Percentiles rank a stretch among this genome's conserved stretches.
These are phyloP conservation scores for Xanthorhoe spadicearia DNA, from an alignment of 2,888 invertebrate genomes.

Conservation along the genomic window DNA sequence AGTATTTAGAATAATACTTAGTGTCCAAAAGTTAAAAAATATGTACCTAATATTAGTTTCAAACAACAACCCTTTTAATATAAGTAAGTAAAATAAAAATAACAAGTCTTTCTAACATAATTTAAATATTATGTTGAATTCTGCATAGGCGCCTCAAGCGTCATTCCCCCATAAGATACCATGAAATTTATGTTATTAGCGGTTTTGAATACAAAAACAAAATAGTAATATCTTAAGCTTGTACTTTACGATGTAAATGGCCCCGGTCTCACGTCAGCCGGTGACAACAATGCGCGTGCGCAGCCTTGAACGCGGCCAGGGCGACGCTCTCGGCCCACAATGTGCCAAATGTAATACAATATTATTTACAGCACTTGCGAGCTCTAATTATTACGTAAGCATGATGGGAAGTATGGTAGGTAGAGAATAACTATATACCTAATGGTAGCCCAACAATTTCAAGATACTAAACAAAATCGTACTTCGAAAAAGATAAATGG, in stretches of 20 bases:
- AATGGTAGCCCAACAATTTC: not conserved
- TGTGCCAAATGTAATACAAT: constrained; percentile 62
- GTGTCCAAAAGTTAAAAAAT: too few species aligned
- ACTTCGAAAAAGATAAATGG: too few species aligned
- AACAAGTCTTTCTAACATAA: too few species aligned
- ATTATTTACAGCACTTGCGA: constrained; percentile 38
- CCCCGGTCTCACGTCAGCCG: constrained; percentile 35
- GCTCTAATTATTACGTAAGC: constrained; percentile 26
- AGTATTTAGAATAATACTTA: too few species aligned
- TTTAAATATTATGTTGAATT: too few species aligned
- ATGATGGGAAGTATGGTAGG: constrained; percentile 17
- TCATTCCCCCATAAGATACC: too few species aligned
- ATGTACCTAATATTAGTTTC: too few species aligned
- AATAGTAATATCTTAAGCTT: not conserved
- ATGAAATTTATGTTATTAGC: too few species aligned
- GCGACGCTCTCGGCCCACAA: constrained; percentile 54
- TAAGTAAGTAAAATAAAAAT: too few species aligned
- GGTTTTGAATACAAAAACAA: too few species aligned
- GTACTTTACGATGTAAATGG: constrained; percentile 5
- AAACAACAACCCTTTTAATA: too few species aligned
- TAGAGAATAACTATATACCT: not conserved
- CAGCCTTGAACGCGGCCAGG: constrained; percentile 64
- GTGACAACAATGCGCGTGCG: constrained; percentile 56
- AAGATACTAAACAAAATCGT: not conserved
- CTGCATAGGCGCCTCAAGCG: too few species aligned